Evolutionary conservation across 1,140 invertebrate genomes (phyloP), one percentile per base, ranked within the genome.

Genomic region (Psilanteris sp.): DNA sequence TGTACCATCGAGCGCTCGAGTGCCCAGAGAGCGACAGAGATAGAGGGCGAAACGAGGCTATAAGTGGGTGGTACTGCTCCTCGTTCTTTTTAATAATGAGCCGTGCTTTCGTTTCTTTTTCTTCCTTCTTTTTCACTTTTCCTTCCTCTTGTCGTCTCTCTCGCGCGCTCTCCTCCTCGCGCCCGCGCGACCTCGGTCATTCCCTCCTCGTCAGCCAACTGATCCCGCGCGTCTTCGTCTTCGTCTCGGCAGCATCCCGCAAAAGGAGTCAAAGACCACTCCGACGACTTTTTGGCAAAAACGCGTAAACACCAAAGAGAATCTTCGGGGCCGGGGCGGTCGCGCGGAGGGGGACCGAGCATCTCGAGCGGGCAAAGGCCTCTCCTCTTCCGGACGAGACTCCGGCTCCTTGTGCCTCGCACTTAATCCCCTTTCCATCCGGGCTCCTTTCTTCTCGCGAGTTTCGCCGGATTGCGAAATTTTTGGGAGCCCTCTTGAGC

Each of bases 11-110:
- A 71, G 66, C 54, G 55, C 54, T 59, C 54, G 54, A 70, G 66
- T 59, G 66, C 14, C 36, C 46, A 6, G 46, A 44, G 46, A 29
- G 52, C 66, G 37, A 75, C 48, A 68, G 72, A 70, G 48, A 67
- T 43, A 43, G 67, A 68, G 72, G 64, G 64, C 37, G 72, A 76
- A 76, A 76, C 72, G 72, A 76, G 64, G 62, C 72, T 76, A 64
- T 64, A 68, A 75, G 72, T 75, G 72, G 72, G 72, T 75, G 72
- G 72, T 41, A 32, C 61, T 46, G 48, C 46, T 55, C 18, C 64
- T 62, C 62, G 72, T 76, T 70, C 72, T 70, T 70, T 70, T 76
- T 76, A 70, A 70, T 76, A 76, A 76, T 66, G 73, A 76, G 64
- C 73, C 66, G 54, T 36, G 61, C 52, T 50, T 66, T 73, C 29